Evolutionary conservation across 2,888 invertebrate species (phyloP), one percentile per base, ranked within the genome.

Genomic region (Sinohyriopsis cumingii): DNA sequence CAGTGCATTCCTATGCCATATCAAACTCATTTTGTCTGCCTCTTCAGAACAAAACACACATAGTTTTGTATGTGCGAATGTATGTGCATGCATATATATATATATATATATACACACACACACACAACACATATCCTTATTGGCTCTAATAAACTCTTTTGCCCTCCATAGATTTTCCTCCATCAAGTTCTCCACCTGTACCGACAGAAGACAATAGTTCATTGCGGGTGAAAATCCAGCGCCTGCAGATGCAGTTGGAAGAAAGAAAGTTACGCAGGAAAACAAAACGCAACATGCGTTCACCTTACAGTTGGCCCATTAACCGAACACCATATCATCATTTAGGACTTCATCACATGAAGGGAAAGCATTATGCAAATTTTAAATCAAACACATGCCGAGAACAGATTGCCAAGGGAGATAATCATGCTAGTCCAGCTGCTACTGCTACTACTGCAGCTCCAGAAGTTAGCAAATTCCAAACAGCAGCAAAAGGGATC

Each of bases 241-340:
- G 95, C 79, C 91, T 97, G 67, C 94, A 96, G 80, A 92, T 95
- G 80, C 95, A 96, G 71, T 95, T 97, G 95, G 96, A 96, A 83
- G 95, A 97, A 89, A 93, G 95, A 84, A 94, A 96, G 77, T 94
- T 91, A 57, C 90, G 92, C 60, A 90, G 93, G 62, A 90, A 91
- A 81, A 92, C 95, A 78, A 92, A 95, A 73, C 93, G 96, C 67
- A 94, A 95, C n/a, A 74, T 75, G 55, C 71, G 76, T 54, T 80
- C 80, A 5, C 86, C 86, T 19, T 87, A 87, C 75, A 78, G 80
- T 28, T 82, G 82, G 80, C 69, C 78, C 65, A 65, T 65, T 57
- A 55, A 67, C 28, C 61, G 64, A 53, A 68, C 69, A 12, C 55
- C 72, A 45, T 57, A 67, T 33, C 28, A 45, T 45, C 57, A 57